Percentiles rank a stretch among this genome's conserved stretches.
phyloP scores from a whole-genome alignment of 92 coral and sea anemone species.

The Zoanthus sociatus region DNA sequence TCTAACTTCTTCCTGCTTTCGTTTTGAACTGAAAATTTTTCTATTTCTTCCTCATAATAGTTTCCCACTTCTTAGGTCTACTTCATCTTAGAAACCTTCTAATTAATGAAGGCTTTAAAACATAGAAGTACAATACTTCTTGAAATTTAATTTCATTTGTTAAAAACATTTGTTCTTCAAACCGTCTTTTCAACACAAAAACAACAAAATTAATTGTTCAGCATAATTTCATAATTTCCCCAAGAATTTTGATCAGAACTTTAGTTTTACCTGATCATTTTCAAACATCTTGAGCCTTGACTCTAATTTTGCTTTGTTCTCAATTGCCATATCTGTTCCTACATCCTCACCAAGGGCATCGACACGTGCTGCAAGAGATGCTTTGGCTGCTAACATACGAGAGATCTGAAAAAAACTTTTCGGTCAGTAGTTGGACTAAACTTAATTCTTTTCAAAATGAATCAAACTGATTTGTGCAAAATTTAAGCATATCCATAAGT shows the following conservation, averaged over 20 bases:
- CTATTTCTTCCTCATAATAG: too few relatives aligned
- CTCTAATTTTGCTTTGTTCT: slow-evolving; percentile 88
- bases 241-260: not conserved
- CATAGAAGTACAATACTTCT: too few relatives aligned
- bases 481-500: too few relatives aligned
- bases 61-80: too few relatives aligned
- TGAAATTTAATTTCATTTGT: not conserved
- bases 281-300: slow-evolving; percentile 89
- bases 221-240: not conserved
- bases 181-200: not conserved
- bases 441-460: not conserved
- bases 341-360: slow-evolving; percentile 98
- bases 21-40: too few relatives aligned
- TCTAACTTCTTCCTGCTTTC: too few relatives aligned
- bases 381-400: slow-evolving; percentile 97
- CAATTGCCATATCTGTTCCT: slow-evolving; percentile 86
- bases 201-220: not conserved
- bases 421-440: not conserved
- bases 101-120: too few relatives aligned
- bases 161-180: not conserved
- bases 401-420: slow-evolving; percentile 70
- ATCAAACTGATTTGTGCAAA: too few relatives aligned
- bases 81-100: too few relatives aligned
- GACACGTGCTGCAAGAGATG: slow-evolving; percentile 93
- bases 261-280: slow-evolving; percentile 81